Evolutionary conservation across 2,113 vertebrate species (phyloP), one percentile per base, ranked within the genome.

Genomic region (Cygnus buccinator): DNA sequence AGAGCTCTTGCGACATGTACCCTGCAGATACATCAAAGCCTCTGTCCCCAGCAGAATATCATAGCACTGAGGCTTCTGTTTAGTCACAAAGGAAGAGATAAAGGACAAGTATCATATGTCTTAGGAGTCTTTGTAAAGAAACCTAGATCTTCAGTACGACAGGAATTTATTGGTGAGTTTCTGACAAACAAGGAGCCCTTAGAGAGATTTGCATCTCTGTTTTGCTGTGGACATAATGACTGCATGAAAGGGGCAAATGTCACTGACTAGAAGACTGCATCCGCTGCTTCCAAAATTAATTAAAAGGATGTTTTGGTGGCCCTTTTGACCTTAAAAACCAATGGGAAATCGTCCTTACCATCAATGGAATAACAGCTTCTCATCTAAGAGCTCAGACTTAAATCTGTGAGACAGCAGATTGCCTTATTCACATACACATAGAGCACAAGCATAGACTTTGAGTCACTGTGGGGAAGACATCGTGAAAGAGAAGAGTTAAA

Each of bases 341-440:
- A 13, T 50, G 39, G 55, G 28, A 70, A 84, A 78, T 55, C 18
- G 11, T 74, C 41, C 41, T 74, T 46, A 35, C 4, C 80, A 41
- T 41, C 28, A 37, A 44, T 33, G 41, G 41, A 33, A 3, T 67
- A 43, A 66, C 41, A 66, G 31, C 41, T 31, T 20, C 41, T 66
- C 65, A 44, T 67, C 19, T 15, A 44, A 33, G 29, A 67, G 65
- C 29, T 67, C 41, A 67, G 41, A 67, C 13, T 66, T 66, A 67
- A 33, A 44, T 66, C 63, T 66, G 41, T 31, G 41, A 33, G 48
- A 50, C 48, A 23, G 63, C 6, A 22, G 13, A 66, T 83, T 89
- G 46, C 29, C 11, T 86, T 59, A 41, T 1, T 21, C 0, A 1
- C 28, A 21, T 33, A 55, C 14, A 46, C 23, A 37, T 0, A 3